These are phyloP conservation scores for Phylloscopus whistleri DNA, from an alignment of 2,113 vertebrate genomes.

Conservation along the genomic window DNA sequence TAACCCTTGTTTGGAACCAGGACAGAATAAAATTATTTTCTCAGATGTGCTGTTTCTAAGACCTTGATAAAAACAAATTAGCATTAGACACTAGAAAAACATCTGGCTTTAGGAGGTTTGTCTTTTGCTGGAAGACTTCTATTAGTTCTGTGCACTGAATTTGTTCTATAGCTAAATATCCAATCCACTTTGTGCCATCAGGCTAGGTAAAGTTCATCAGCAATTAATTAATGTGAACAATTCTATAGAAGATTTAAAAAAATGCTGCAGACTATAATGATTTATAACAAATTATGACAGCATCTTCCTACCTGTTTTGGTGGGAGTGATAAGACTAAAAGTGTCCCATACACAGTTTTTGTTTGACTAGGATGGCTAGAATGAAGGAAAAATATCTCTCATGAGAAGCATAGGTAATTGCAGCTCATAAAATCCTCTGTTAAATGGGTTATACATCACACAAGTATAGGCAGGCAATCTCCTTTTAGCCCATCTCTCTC, in stretches of 20 bases:
- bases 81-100: neutral
- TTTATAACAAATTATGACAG: neutral
- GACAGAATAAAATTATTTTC: neutral
- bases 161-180: neutral
- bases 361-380: neutral
- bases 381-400: neutral
- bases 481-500: neutral
- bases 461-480: neutral
- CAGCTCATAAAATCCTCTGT: neutral
- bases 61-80: neutral
- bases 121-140: neutral
- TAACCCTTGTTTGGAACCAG: neutral
- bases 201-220: neutral
- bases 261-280: neutral
- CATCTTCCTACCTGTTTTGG: neutral
- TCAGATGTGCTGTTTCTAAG: neutral
- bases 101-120: neutral
- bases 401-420: neutral
- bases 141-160: neutral
- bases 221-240: neutral
- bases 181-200: neutral
- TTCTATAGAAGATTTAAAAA: neutral
- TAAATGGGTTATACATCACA: conserved; percentile 10
- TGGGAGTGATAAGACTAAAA: neutral
- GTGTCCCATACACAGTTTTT: neutral